Percentiles rank a stretch among this genome's conserved stretches.
Evolutionary conservation across 2,797 vertebrate genomes (phyloP).

Genomic region (Tenualosa thibaudeaui): DNA sequence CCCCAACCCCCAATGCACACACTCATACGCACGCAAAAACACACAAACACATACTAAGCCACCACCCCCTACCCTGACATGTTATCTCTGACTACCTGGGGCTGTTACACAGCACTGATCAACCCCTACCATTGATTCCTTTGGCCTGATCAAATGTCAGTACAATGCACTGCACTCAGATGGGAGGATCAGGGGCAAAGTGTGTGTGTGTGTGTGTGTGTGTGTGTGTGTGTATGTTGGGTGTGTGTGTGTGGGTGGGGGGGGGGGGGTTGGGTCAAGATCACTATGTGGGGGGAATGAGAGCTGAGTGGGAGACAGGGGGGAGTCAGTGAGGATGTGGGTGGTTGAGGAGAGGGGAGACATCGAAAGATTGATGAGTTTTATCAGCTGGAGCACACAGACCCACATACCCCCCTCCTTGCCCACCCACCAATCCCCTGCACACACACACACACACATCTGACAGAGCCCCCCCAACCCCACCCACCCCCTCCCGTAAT

Average conservation of each 20-base stretch:
- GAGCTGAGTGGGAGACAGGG: neutral
- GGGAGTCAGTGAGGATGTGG: neutral
- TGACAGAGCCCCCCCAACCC: neutral
- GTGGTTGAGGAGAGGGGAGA: constrained; percentile 35
- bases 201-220: neutral
- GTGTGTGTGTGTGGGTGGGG: neutral
- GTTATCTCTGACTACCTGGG: constrained; percentile 56
- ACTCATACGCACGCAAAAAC: neutral
- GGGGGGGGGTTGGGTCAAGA: constrained; percentile 5
- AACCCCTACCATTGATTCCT: constrained; percentile 55
- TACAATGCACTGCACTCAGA: constrained; percentile 35
- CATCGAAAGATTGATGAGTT: constrained; percentile 58
- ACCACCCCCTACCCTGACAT: constrained; percentile 6
- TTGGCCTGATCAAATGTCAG: constrained; percentile 55
- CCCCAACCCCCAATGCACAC: neutral
- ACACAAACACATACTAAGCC: neutral
- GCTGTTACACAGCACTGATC: constrained; percentile 61
- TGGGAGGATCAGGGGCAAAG: neutral
- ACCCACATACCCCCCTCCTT: constrained; percentile 36
- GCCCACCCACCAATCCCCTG: constrained; percentile 45
- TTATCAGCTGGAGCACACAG: constrained; percentile 62
- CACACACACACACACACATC: constrained; percentile 9
- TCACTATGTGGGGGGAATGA: neutral
- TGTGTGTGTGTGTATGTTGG: neutral
- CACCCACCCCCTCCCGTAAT: constrained; percentile 41